Evolutionary conservation across 2,113 vertebrate species (phyloP).

Genomic region (Thryonomys swinderianus): DNA sequence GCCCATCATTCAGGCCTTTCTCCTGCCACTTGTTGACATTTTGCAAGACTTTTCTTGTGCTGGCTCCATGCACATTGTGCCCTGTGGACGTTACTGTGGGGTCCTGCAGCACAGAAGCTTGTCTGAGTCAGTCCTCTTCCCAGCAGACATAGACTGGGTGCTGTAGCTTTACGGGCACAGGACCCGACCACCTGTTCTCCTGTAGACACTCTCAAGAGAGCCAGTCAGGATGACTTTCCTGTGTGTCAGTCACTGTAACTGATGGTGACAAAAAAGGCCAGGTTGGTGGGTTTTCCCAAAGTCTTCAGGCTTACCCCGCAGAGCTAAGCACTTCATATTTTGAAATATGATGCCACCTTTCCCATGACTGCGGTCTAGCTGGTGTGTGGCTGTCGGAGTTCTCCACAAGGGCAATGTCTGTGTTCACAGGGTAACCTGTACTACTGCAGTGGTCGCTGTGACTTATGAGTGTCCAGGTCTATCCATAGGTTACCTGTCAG

Average conservation of each 20-base stretch:
- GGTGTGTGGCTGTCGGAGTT: not conserved
- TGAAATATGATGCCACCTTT: not conserved
- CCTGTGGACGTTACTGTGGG: not conserved
- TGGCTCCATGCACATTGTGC: not conserved
- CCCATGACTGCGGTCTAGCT: not conserved
- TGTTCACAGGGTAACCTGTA: not conserved
- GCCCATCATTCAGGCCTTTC: not conserved
- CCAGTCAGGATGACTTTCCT: not conserved
- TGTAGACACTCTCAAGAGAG: no score
- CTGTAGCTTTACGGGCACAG: fast-evolving
- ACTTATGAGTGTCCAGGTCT: not conserved
- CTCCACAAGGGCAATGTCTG: not conserved
- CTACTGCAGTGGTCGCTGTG: not conserved
- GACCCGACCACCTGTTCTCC: fast-evolving
- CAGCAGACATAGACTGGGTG: not conserved
- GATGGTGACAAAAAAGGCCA: not conserved
- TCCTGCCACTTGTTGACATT: not conserved
- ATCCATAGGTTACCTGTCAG: no score
- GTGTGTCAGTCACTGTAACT: not conserved
- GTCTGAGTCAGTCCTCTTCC: no score
- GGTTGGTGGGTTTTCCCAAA: not conserved
- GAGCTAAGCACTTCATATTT: not conserved
- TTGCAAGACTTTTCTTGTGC: not conserved
- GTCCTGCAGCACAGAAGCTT: not conserved
- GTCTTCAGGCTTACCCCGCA: not conserved